A percentile compares a stretch with the other conserved stretches of the same genome.
These are phyloP conservation scores for Euclidia mi DNA, from an alignment of 2,888 invertebrate genomes.

Conservation along the genomic window DNA sequence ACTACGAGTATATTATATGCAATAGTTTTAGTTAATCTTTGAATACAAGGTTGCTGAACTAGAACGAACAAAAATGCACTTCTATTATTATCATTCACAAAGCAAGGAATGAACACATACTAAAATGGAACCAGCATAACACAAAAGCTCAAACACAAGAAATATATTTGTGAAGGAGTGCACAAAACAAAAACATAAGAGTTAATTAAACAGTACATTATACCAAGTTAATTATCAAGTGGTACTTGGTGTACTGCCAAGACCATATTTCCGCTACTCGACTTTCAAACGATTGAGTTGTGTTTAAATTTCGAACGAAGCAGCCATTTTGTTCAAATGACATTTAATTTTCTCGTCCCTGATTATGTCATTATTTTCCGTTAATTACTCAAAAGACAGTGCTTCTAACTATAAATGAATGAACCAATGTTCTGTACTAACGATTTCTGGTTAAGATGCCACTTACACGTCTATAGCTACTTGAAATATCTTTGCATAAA, in stretches of 20 bases:
- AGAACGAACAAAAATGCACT: no score
- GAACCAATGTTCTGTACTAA: no score
- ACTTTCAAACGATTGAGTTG: neutral
- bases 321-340: neutral
- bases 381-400: no score
- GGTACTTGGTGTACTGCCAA: slow-evolving; percentile 51
- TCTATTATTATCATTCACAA: no score
- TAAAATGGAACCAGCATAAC: neutral
- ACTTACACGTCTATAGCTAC: no score
- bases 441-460: no score
- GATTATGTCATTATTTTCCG: no score
- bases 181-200: slow-evolving; percentile 11
- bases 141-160: neutral
- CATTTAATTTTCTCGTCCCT: neutral
- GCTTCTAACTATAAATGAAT: no score
- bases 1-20: no score
- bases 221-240: slow-evolving; percentile 51
- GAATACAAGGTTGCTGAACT: no score
- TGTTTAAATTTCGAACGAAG: neutral
- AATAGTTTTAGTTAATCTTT: no score
- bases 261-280: slow-evolving; percentile 32
- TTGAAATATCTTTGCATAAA: no score
- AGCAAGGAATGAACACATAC: neutral
- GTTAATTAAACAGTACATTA: slow-evolving; percentile 53
- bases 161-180: neutral